Evolutionary conservation across 1,140 invertebrate species (phyloP).

Genomic region (Triops longicaudatus): DNA sequence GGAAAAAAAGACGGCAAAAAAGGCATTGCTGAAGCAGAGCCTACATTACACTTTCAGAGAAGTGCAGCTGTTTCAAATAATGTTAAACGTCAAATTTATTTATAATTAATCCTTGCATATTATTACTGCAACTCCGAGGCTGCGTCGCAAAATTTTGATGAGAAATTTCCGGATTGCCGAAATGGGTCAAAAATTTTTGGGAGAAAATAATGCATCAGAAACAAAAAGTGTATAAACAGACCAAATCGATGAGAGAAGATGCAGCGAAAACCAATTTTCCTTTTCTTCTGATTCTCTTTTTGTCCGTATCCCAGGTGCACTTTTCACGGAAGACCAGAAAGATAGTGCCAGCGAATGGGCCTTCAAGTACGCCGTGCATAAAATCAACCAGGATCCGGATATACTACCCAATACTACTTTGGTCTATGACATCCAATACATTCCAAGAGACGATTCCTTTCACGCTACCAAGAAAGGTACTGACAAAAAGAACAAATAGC

Average conservation of each 20-base stretch:
- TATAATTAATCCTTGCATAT: no score
- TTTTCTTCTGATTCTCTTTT: slow-evolving; percentile 3
- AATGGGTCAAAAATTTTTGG: no score
- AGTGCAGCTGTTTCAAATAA: no score
- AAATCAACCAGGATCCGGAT: slow-evolving; percentile 54
- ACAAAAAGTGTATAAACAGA: not conserved
- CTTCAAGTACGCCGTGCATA: slow-evolving; percentile 59
- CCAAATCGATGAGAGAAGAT: not conserved
- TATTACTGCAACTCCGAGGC: no score
- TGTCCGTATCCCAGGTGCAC: slow-evolving; percentile 44
- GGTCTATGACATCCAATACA: slow-evolving; percentile 56
- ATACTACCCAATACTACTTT: slow-evolving; percentile 55
- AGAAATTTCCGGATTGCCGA: no score
- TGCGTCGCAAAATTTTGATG: no score
- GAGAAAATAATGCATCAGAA: not conserved
- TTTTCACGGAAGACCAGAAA: slow-evolving; percentile 55
- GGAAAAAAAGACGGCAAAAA: no score
- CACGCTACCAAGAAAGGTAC: slow-evolving; percentile 57
- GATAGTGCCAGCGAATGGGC: slow-evolving; percentile 54
- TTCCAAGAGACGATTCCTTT: slow-evolving; percentile 56
- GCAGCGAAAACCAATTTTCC: not conserved
- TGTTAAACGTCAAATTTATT: no score
- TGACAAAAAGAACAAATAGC: not conserved
- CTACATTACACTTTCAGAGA: no score
- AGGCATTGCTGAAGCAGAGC: no score